Percentiles rank a stretch among this genome's conserved stretches.
Conservation (phyloP, 2,888 invertebrate genomes). For the Beris morrisii region DNA sequence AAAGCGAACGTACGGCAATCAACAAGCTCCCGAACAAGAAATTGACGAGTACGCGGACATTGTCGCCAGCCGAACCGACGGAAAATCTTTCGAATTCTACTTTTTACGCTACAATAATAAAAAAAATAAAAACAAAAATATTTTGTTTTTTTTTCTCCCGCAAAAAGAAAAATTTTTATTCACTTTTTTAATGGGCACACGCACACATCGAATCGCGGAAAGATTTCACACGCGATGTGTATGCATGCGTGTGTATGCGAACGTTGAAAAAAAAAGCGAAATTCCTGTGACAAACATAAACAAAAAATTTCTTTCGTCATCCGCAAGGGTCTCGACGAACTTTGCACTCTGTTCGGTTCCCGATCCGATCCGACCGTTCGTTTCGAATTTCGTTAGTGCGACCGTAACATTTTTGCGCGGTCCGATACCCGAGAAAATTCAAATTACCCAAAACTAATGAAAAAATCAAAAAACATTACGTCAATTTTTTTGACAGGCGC, state of each 20-base stretch:
- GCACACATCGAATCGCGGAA: neutral
- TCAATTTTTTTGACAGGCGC: conserved; percentile 35
- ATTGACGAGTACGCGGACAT: neutral
- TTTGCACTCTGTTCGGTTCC: no score
- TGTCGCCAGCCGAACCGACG: neutral
- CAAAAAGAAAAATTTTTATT: neutral
- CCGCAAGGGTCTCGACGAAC: neutral
- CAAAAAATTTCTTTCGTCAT: conserved; percentile 19
- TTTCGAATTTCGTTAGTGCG: no score
- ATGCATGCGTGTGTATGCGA: neutral
- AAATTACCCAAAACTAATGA: conserved; percentile 24
- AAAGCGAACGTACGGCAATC: conserved; percentile 15
- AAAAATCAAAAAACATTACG: conserved; percentile 35
- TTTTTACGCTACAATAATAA: no score
- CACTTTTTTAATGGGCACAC: conserved; percentile 24
- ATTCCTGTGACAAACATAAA: conserved; percentile 29
- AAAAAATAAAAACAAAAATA: no score
- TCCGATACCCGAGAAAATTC: conserved; percentile 5
- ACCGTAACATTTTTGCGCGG: no score
- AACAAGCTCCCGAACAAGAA: conserved; percentile 12
- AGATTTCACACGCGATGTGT: neutral
- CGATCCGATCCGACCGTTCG: no score
- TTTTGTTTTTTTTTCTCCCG: no score
- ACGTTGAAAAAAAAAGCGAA: conserved; percentile 5
- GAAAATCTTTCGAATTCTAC: no score